Conservation (phyloP, 2,797 vertebrate genomes). For the Orientallactaga sibirica region DNA sequence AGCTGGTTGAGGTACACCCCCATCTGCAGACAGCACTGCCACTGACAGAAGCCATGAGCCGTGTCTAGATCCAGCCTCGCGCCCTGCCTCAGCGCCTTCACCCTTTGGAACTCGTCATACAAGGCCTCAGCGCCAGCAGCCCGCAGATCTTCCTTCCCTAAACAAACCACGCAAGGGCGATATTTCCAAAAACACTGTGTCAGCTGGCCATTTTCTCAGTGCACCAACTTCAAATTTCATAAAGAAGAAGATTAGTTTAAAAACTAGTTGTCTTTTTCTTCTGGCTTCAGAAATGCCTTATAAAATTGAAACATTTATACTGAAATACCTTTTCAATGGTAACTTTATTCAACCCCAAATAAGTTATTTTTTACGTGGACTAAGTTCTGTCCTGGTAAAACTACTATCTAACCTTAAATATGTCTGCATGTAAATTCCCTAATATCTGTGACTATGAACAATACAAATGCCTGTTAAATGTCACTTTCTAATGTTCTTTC, state of each 20-base stretch:
- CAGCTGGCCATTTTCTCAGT: neutral
- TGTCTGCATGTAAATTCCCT: slow-evolving; percentile 24
- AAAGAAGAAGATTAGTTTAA: slow-evolving; percentile 31
- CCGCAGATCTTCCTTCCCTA: slow-evolving; percentile 56
- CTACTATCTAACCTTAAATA: slow-evolving; percentile 19
- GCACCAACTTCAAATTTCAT: neutral
- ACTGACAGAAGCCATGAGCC: slow-evolving; percentile 95
- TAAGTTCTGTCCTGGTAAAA: neutral
- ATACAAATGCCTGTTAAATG: slow-evolving; percentile 44
- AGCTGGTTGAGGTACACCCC: slow-evolving; percentile 94
- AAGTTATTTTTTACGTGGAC: slow-evolving; percentile 36
- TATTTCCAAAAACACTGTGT: slow-evolving; percentile 38
- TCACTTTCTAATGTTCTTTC: slow-evolving; percentile 30
- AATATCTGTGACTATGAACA: slow-evolving; percentile 64
- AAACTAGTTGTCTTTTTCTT: slow-evolving; percentile 54
- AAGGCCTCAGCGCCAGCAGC: slow-evolving; percentile 72
- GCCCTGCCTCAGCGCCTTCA: slow-evolving; percentile 73
- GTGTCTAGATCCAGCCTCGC: slow-evolving; percentile 89
- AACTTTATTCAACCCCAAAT: slow-evolving; percentile 52
- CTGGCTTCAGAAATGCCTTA: slow-evolving; percentile 56
- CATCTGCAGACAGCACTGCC: slow-evolving; percentile 96
- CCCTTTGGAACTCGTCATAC: slow-evolving; percentile 78
- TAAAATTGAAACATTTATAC: slow-evolving; percentile 52
- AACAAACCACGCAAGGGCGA: slow-evolving; percentile 46
- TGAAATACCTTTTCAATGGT: slow-evolving; percentile 53